phyloP scores from a whole-genome alignment of 2,113 vertebrate species.

The Erythrolamprus reginae region DNA sequence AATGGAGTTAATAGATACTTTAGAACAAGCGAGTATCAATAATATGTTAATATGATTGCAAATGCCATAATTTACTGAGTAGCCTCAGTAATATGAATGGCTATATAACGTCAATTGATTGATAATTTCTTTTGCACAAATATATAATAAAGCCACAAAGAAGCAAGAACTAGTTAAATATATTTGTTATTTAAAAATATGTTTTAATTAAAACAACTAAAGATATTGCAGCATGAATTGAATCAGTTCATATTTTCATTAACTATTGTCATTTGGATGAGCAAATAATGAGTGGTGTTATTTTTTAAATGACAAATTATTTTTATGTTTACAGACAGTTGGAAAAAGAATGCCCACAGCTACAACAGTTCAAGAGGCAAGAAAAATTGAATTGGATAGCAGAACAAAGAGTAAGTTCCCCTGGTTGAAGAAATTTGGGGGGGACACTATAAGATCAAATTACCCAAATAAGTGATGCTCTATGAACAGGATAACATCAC shows the following conservation, averaged over 20 bases:
- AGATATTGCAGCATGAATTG: background rate
- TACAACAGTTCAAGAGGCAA: constrained; percentile 72
- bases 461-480: background rate
- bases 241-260: background rate
- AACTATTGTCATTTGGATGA: constrained; percentile 19
- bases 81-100: background rate
- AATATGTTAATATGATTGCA: background rate
- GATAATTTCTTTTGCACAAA: background rate
- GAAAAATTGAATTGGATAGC: constrained; percentile 87
- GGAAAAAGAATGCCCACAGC: constrained; percentile 79
- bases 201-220: background rate
- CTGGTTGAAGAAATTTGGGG: constrained; percentile 29
- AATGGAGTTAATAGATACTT: background rate
- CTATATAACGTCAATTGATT: background rate
- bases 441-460: background rate
- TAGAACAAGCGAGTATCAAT: background rate
- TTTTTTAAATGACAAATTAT: constrained; percentile 9
- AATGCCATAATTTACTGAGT: background rate
- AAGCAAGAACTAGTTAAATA: background rate
- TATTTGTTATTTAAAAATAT: background rate
- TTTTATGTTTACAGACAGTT: constrained; percentile 64
- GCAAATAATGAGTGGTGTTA: background rate
- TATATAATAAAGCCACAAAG: background rate
- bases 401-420: constrained; percentile 83
- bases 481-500: background rate